Conservation (phyloP, 35 echinoderm and acorn worm genomes). For the Nesometra sesokonis region DNA sequence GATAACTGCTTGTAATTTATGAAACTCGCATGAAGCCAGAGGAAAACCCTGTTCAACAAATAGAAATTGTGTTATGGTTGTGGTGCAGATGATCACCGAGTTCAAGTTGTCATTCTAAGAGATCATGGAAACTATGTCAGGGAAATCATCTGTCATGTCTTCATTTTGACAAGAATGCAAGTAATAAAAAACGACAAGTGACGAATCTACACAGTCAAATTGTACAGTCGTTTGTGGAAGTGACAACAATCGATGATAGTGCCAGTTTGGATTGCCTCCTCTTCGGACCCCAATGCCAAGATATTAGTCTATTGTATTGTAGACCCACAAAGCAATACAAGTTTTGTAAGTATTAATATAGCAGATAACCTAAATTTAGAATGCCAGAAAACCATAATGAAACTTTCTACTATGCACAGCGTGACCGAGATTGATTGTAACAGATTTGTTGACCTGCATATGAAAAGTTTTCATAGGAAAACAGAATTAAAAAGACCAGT, state of each 20-base stretch:
- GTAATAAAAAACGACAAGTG: background rate
- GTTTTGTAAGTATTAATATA: background rate
- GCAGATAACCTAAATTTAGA: background rate
- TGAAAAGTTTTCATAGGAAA: background rate
- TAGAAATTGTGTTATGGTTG: background rate
- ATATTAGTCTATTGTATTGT: background rate
- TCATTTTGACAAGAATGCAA: background rate
- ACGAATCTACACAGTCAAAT: background rate
- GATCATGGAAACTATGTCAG: background rate
- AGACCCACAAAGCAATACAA: constrained; percentile 1
- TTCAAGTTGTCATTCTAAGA: background rate
- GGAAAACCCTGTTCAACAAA: background rate
- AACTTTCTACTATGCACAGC: background rate
- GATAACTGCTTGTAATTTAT: no score
- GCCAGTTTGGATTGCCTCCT: background rate
- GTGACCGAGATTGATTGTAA: background rate
- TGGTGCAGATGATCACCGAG: background rate
- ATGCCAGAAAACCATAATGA: background rate
- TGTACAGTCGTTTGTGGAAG: background rate
- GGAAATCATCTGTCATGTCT: background rate
- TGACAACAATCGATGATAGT: constrained; percentile 10
- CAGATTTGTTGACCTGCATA: background rate
- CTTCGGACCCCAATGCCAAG: background rate
- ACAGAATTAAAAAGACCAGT: background rate
- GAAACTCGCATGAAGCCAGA: no score